Evolutionary conservation across 2,797 vertebrate genomes (phyloP), one percentile per base, ranked within the genome.

Genomic region (Pipistrellus pygmaeus): DNA sequence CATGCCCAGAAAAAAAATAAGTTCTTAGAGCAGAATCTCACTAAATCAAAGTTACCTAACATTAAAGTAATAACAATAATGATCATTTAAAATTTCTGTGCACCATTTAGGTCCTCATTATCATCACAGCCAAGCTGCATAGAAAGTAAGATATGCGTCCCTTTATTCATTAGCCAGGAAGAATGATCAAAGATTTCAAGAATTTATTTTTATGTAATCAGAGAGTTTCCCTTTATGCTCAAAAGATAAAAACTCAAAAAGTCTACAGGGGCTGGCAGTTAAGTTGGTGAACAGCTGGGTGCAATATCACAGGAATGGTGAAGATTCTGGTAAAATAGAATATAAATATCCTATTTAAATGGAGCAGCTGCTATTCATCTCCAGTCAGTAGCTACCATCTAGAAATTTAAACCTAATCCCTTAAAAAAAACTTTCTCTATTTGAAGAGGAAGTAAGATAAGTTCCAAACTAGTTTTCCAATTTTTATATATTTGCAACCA

Each of bases 371-470:
- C 15, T 71, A 25, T 85, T 57, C 25, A 27, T 66, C 38, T 92
- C n/a, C 81, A 15, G 35, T 7, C 73, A 73, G 72, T 41, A 76
- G 10, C 8, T 85, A 25, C 12, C 77, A 5, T 13, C 23, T 85
- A 83, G 9, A 94, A 85, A 80, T 81, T 44, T 96, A 72, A 86
- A 92, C 0, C 2, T 41, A 84, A 69, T 73, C 17, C 93, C n/a
- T 90, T 44, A 87, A 89, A 93, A 95, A 89, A 93, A 95, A 93
- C 18, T 60, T 78, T 41, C 30, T 84, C 17, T 86, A 84, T 87
- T 72, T 46, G 12, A 20, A 83, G 1, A 68, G 27, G 15, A 90
- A 78, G 20, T 11, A 75, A 86, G 71, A 69, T 55, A 21, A 62
- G 35, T 83, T 92, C 55, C 6, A 85, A 80, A 60, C 6, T 88